Conservation (phyloP, 1,140 invertebrate genomes). For the Ceratina japonica region DNA sequence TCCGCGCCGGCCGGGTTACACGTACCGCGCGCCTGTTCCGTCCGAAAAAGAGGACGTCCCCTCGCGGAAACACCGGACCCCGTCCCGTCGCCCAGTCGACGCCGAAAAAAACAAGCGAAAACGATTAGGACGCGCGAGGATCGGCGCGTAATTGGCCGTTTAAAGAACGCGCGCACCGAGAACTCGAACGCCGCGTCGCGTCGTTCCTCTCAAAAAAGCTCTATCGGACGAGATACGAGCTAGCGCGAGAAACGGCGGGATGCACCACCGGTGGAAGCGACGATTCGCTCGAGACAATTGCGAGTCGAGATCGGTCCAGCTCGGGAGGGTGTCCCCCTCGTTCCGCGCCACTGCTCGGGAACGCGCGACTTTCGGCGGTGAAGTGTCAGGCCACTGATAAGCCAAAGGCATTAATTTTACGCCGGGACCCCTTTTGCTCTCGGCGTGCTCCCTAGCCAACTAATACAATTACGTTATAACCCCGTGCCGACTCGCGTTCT, state of each 20-base stretch:
- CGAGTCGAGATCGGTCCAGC: no score
- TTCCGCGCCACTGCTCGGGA: slow-evolving; percentile 58
- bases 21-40: background rate
- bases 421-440: slow-evolving; percentile 65
- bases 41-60: slow-evolving; percentile 1
- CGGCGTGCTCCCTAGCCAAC: slow-evolving; percentile 66
- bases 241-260: no score
- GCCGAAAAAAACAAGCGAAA: background rate
- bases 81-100: background rate
- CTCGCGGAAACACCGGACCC: background rate
- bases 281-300: no score
- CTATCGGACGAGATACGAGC: no score
- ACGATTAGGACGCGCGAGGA: slow-evolving; percentile 10
- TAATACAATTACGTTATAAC: slow-evolving; percentile 79
- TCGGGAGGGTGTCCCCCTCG: slow-evolving; percentile 13
- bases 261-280: no score
- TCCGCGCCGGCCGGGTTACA: slow-evolving; percentile 18
- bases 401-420: slow-evolving; percentile 78
- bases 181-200: no score
- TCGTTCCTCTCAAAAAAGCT: no score
- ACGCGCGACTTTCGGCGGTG: slow-evolving; percentile 7
- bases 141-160: background rate
- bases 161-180: no score
- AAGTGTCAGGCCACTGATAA: slow-evolving; percentile 77
- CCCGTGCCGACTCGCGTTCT: slow-evolving; percentile 71